Base-by-base conservation (phyloP, 2,888 invertebrate genomes). In the Eristalis tenax region DNA sequence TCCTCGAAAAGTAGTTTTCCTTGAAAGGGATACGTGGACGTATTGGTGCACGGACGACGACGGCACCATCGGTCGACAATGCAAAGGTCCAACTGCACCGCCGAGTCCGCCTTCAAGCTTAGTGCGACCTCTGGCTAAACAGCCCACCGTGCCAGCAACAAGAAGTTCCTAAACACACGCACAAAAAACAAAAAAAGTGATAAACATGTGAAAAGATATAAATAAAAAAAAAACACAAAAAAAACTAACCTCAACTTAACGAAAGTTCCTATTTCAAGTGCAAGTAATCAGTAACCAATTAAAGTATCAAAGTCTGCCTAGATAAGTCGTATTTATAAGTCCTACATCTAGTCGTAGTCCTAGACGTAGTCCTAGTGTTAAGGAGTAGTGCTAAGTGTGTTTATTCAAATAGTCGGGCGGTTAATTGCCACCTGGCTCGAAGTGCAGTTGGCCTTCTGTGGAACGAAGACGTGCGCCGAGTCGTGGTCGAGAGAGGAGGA, bases 211-310 rank as follows among this genome's bases (percentile, higher is more conserved):
- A 79, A 82, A 50, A 40, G 83, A 56, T 69, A 65, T 43, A 57
- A 81, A 68, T 71, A 22, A 87, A 81, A 83, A 68, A 26, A 13
- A n/a, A 70, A 43, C 79, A 83, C 65, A 28, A 13, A n/a, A 70
- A 43, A 87, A 88, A 76, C 77, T 82, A 89, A 85, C 88, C 88
- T 83, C 89, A 90, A 83, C 89, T 89, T 89, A 90, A 88, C 89
- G 88, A 90, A 90, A 90, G 88, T 90, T 91, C 83, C 88, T 89
- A 88, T 89, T 77, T 87, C 84, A 88, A 88, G 88, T 88, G 88
- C 88, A 88, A 83, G 80, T 88, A 59, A 57, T 6, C 50, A 32
- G 43, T 23, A 56, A 65, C 50, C 70, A 32, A 70, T 59, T 50
- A 50, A 61, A 18, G 63, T 75, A 15, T 22, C 38, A 59, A 38